A percentile compares a stretch with the other conserved stretches of the same genome.
Evolutionary conservation across 2,797 vertebrate species (phyloP).

Genomic region (Scyliorhinus canicula): DNA sequence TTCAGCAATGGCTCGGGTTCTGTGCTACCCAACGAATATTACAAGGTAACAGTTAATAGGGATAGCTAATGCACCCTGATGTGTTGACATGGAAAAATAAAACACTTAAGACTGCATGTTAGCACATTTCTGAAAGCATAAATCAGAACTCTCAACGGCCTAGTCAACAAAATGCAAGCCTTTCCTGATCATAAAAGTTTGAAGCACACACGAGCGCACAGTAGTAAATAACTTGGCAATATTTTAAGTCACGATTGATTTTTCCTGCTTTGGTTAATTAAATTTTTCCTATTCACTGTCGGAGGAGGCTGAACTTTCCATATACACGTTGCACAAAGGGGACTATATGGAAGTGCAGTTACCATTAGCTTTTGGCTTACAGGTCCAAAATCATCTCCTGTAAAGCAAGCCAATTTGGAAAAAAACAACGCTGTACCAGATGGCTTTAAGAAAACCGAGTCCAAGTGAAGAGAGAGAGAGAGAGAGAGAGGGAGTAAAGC

Average conservation of each 20-base stretch:
- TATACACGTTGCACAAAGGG: background rate
- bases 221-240: background rate
- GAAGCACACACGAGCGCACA: background rate
- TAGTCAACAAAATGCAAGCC: background rate
- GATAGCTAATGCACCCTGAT: background rate
- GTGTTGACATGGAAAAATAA: background rate
- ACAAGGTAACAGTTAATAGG: no score
- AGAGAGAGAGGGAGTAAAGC: background rate
- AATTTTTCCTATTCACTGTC: background rate
- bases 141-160: background rate
- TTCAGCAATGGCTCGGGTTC: no score
- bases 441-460: background rate
- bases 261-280: background rate
- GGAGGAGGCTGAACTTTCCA: background rate
- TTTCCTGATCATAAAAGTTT: background rate
- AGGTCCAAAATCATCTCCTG: background rate
- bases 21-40: no score
- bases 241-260: conserved; percentile 2
- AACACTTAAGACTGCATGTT: background rate
- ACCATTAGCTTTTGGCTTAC: background rate
- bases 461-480: background rate
- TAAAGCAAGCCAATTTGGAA: background rate
- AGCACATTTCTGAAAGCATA: background rate
- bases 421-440: background rate
- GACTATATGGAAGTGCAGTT: background rate